Evolutionary conservation across 2,888 invertebrate genomes (phyloP).

Genomic region (Lucinisca nassula): DNA sequence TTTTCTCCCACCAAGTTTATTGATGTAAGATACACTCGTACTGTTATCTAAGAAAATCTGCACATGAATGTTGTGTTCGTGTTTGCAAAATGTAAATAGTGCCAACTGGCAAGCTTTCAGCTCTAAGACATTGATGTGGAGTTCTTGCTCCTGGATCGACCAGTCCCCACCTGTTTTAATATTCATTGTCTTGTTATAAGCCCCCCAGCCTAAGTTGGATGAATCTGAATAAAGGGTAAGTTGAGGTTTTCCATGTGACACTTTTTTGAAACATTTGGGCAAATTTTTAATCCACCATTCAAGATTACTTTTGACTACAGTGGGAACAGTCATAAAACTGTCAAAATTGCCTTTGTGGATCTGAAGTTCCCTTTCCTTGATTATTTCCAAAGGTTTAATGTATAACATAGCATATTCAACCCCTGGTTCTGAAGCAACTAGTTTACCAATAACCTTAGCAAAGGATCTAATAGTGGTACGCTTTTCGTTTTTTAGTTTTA

Average conservation of each 20-base stretch:
- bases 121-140: slow-evolving; percentile 45
- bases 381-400: slow-evolving; percentile 45
- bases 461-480: slow-evolving; percentile 36
- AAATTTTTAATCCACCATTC: slow-evolving; percentile 57
- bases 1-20: slow-evolving; percentile 30
- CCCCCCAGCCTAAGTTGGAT: neutral
- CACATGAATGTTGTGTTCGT: neutral
- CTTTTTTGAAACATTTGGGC: neutral
- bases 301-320: neutral
- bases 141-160: slow-evolving; percentile 20
- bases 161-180: neutral
- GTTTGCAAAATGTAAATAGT: slow-evolving; percentile 13
- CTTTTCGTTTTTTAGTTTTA: neutral
- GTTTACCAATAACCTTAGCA: slow-evolving; percentile 48
- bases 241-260: neutral
- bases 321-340: slow-evolving; percentile 25
- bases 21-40: slow-evolving; percentile 35
- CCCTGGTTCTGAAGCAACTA: slow-evolving; percentile 53
- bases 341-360: slow-evolving; percentile 52
- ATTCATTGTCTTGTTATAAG: neutral
- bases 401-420: slow-evolving; percentile 55
- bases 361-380: slow-evolving; percentile 34
- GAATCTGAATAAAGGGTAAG: neutral
- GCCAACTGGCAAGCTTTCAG: slow-evolving; percentile 35
- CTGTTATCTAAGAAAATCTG: slow-evolving; percentile 39